Percentiles rank a stretch among this genome's conserved stretches.
These are phyloP conservation scores for Catamblyrhynchus diadema DNA, from an alignment of 2,797 vertebrate genomes.

Conservation along the genomic window DNA sequence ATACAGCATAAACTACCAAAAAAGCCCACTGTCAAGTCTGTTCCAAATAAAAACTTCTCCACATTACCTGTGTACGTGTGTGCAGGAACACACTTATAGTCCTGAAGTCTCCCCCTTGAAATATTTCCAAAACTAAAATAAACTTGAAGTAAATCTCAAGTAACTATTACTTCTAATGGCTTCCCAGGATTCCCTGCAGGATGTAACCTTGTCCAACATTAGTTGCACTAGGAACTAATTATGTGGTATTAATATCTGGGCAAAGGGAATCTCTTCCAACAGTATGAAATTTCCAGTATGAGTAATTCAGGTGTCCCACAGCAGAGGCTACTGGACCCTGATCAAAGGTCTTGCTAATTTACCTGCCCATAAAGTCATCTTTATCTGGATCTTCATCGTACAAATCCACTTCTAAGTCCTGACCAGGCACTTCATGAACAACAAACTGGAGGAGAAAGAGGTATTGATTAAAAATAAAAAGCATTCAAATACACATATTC, in stretches of 20 bases:
- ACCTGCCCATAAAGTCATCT: slow-evolving; percentile 96
- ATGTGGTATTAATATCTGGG: not conserved
- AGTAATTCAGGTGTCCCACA: not conserved
- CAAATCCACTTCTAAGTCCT: slow-evolving; percentile 91
- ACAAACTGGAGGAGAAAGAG: slow-evolving; percentile 80
- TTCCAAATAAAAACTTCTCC: not conserved
- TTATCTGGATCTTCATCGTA: slow-evolving; percentile 93
- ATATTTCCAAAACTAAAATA: not conserved
- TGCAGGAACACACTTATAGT: not conserved
- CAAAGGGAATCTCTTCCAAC: not conserved
- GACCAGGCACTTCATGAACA: slow-evolving; percentile 92
- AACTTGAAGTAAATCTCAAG: not conserved
- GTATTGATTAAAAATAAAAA: not conserved
- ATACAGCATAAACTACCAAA: not conserved
- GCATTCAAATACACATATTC: not conserved
- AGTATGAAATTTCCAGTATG: not conserved
- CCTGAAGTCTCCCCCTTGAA: not conserved
- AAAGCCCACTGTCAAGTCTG: not conserved
- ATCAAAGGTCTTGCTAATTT: not conserved
- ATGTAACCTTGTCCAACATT: not conserved
- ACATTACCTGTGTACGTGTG: fast-evolving
- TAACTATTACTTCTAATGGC: not conserved
- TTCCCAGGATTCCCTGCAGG: not conserved
- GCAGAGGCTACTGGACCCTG: not conserved
- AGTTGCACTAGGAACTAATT: not conserved